phyloP scores from a whole-genome alignment of 35 echinoderm and acorn worm species.

The Anneissia japonica region DNA sequence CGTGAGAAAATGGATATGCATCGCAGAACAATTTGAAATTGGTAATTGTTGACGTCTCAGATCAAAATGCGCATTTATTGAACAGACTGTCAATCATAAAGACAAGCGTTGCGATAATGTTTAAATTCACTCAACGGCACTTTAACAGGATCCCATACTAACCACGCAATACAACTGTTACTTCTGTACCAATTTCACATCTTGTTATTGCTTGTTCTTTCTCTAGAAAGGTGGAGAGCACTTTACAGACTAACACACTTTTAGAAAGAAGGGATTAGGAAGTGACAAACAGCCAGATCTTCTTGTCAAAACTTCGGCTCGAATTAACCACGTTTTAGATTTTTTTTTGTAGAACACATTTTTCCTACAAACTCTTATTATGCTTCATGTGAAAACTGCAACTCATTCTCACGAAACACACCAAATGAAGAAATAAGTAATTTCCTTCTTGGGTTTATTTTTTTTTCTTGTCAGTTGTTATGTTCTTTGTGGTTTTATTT shows the following conservation, averaged over 20 bases:
- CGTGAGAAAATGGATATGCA: neutral
- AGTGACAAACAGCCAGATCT: neutral
- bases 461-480: neutral
- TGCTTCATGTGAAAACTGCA: neutral
- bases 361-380: too few species aligned
- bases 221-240: too few species aligned
- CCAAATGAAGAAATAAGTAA: neutral
- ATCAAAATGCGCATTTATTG: too few species aligned
- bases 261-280: neutral
- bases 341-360: too few species aligned
- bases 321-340: neutral
- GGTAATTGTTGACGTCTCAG: neutral
- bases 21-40: neutral
- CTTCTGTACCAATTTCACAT: too few species aligned
- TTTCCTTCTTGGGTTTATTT: neutral
- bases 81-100: too few species aligned
- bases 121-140: too few species aligned
- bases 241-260: too few species aligned
- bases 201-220: too few species aligned
- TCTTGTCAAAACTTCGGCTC: neutral
- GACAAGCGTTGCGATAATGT: too few species aligned
- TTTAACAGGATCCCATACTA: too few species aligned
- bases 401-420: neutral
- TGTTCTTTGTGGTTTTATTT: neutral
- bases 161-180: too few species aligned